Evolutionary conservation across 2,888 invertebrate genomes (phyloP).

Genomic region (Pinctada fucata): DNA sequence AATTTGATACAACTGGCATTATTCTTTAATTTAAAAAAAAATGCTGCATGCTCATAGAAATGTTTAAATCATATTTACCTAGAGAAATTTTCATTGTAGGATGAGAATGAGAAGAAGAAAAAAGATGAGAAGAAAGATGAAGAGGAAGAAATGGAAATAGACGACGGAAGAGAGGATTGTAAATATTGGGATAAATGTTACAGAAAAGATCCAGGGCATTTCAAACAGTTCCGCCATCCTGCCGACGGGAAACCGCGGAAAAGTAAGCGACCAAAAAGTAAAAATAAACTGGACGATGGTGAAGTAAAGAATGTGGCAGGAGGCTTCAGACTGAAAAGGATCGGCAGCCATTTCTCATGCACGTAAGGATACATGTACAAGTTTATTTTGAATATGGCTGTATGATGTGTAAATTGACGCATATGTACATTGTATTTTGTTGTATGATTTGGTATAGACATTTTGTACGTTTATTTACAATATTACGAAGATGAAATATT

Average conservation of each 20-base stretch:
- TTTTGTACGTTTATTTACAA: neutral
- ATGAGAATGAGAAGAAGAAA: neutral
- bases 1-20: no score
- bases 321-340: slow-evolving; percentile 63
- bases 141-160: slow-evolving; percentile 11
- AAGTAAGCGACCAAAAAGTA: slow-evolving; percentile 49
- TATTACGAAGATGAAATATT: no score
- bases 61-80: neutral
- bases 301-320: slow-evolving; percentile 59
- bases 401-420: neutral
- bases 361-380: slow-evolving; percentile 56
- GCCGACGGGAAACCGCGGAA: slow-evolving; percentile 76
- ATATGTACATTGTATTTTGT: neutral
- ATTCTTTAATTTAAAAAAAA: no score
- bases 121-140: slow-evolving; percentile 19
- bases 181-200: slow-evolving; percentile 82
- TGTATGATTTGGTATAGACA: no score
- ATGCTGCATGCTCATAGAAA: no score
- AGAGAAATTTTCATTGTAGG: neutral
- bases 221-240: slow-evolving; percentile 82
- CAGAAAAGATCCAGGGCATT: slow-evolving; percentile 82
- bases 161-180: slow-evolving; percentile 76
- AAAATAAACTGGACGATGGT: slow-evolving; percentile 61
- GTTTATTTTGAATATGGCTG: neutral
- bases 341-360: slow-evolving; percentile 67